Evolutionary conservation across 2,888 invertebrate genomes (phyloP).

Genomic region (Chesias legatella): DNA sequence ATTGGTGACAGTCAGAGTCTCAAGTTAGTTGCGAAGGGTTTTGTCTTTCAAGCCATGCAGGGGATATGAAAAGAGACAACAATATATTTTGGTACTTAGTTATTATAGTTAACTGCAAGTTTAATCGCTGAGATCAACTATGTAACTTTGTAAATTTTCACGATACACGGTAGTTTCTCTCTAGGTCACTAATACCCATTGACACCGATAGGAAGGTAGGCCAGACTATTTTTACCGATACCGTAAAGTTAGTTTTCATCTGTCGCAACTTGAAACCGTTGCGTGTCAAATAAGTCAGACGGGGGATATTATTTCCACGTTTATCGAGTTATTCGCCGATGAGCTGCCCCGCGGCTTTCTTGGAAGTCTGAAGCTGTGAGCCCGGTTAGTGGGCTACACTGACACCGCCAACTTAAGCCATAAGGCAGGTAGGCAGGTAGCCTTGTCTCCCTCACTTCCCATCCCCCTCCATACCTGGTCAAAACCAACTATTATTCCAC

Average conservation of each 20-base stretch:
- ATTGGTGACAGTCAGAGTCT: no score
- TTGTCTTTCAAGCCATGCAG: no score
- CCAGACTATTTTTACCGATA: neutral
- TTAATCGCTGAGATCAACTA: no score
- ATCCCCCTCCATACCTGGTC: constrained; percentile 39
- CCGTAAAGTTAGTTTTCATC: constrained; percentile 10
- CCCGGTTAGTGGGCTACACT: constrained; percentile 46
- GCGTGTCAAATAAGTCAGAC: constrained; percentile 34
- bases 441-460: constrained; percentile 42
- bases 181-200: no score
- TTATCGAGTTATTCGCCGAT: constrained; percentile 30
- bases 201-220: no score
- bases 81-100: no score
- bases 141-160: no score
- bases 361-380: constrained; percentile 35
- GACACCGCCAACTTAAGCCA: constrained; percentile 34
- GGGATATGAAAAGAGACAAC: no score
- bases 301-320: constrained; percentile 36
- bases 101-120: no score
- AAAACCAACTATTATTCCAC: constrained; percentile 33
- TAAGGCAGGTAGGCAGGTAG: constrained; percentile 32
- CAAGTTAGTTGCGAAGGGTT: no score
- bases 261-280: constrained; percentile 21
- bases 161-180: no score
- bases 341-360: constrained; percentile 42